A percentile compares a stretch with the other conserved stretches of the same genome.
Conservation (phyloP, 2,888 invertebrate species). For the Drosophila glabriapex region DNA sequence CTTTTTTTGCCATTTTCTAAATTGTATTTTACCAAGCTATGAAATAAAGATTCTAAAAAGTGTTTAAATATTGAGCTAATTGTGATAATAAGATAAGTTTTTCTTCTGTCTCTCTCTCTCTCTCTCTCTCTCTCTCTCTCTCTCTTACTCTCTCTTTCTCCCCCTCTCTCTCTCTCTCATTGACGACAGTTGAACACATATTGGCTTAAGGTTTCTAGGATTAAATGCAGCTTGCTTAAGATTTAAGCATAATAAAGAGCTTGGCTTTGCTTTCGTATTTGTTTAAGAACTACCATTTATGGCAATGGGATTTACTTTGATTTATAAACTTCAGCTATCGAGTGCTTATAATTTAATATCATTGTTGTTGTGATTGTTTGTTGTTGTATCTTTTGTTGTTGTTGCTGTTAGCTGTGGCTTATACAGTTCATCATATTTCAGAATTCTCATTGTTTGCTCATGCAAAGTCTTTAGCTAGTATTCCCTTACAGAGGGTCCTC, state of each 20-base stretch:
- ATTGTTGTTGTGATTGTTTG: neutral
- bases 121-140: neutral
- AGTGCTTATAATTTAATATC: neutral
- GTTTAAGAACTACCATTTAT: slow-evolving; percentile 1
- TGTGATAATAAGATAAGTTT: neutral
- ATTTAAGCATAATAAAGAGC: neutral
- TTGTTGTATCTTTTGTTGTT: slow-evolving; percentile 4
- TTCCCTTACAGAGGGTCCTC: too few relatives aligned
- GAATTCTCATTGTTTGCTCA: neutral
- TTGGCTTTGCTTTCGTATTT: neutral
- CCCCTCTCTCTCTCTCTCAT: too few relatives aligned
- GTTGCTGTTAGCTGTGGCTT: neutral
- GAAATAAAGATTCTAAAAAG: neutral
- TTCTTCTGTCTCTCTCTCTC: neutral
- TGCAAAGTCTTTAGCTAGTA: neutral
- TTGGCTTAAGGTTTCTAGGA: neutral
- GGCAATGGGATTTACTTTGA: slow-evolving; percentile 24
- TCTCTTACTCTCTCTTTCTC: too few relatives aligned
- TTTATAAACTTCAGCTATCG: slow-evolving; percentile 32
- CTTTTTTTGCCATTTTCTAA: neutral
- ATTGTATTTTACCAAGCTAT: neutral
- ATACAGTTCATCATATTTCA: neutral
- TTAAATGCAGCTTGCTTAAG: neutral
- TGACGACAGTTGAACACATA: neutral
- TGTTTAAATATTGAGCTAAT: neutral